Conservation (phyloP, 64 coral and sea anemone genomes). For the Dendrophyllia cribrosa region DNA sequence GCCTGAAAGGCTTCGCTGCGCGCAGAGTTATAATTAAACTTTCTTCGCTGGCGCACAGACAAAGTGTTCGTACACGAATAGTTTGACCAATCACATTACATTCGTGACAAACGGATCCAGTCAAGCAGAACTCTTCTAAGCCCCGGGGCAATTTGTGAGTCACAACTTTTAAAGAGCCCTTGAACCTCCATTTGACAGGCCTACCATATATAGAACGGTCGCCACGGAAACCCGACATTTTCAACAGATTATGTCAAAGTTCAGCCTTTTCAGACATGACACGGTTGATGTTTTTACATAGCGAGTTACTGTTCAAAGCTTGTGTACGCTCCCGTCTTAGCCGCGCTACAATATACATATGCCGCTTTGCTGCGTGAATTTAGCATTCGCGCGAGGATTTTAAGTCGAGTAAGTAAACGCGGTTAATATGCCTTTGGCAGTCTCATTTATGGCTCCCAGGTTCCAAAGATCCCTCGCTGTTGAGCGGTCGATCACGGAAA, state of each 20-base stretch:
- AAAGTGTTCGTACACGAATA: background rate
- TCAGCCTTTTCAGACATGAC: constrained; percentile 99
- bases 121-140: constrained; percentile 62
- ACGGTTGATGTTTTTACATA: constrained; percentile 95
- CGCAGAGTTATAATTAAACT: constrained; percentile 14
- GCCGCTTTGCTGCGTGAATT: constrained; percentile 36
- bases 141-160: constrained; percentile 59
- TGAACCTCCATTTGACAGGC: constrained; percentile 89
- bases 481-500: constrained; percentile 59
- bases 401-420: constrained; percentile 61
- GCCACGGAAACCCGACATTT: constrained; percentile 96
- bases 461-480: constrained; percentile 33
- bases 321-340: constrained; percentile 48
- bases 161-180: constrained; percentile 83
- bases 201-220: constrained; percentile 93
- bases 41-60: background rate
- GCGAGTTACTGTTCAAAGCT: constrained; percentile 73
- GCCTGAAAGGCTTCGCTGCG: background rate
- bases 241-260: constrained; percentile 99
- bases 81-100: constrained; percentile 19
- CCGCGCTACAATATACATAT: background rate
- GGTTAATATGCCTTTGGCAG: background rate
- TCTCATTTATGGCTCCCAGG: background rate
- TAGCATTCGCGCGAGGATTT: constrained; percentile 41
- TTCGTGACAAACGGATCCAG: constrained; percentile 64